phyloP scores from a whole-genome alignment of 2,888 invertebrate species.

The Agyllia agylla region DNA sequence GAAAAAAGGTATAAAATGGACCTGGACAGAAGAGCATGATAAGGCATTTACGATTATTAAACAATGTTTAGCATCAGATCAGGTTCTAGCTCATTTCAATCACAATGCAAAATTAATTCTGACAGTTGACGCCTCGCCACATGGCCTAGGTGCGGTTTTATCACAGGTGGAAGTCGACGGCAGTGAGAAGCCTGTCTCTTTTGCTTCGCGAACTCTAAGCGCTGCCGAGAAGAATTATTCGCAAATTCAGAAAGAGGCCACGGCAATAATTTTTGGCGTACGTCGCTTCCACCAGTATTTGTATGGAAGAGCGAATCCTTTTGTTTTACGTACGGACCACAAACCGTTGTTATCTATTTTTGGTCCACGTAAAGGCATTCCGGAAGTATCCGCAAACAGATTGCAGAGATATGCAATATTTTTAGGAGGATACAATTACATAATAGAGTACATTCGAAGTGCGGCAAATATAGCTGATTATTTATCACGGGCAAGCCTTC shows the following conservation, averaged over 20 bases:
- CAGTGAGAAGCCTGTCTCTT: constrained; percentile 68
- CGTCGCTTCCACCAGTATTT: constrained; percentile 33
- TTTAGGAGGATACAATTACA: constrained; percentile 30
- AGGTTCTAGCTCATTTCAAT: constrained; percentile 40
- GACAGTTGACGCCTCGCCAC: constrained; percentile 52
- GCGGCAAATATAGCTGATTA: background rate
- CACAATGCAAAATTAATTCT: constrained; percentile 32
- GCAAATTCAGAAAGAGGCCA: constrained; percentile 59
- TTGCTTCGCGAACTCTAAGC: constrained; percentile 73
- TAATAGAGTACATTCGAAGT: constrained; percentile 47
- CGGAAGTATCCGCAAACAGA: constrained; percentile 62
- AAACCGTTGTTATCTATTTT: constrained; percentile 78
- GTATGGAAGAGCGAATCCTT: constrained; percentile 65
- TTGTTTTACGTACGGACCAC: constrained; percentile 73
- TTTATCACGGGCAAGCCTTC: no score
- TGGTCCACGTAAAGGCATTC: constrained; percentile 46
- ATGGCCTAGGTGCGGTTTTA: constrained; percentile 42
- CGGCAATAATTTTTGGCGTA: constrained; percentile 14
- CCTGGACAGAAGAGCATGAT: constrained; percentile 37
- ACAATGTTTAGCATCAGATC: constrained; percentile 27
- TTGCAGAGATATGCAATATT: constrained; percentile 78
- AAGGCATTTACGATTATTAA: constrained; percentile 46
- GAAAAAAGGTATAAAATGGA: constrained; percentile 41
- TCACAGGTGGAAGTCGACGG: constrained; percentile 44
- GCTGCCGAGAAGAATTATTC: constrained; percentile 65